phyloP scores from a whole-genome alignment of 2,888 invertebrate species.

The Myopa testacea region DNA sequence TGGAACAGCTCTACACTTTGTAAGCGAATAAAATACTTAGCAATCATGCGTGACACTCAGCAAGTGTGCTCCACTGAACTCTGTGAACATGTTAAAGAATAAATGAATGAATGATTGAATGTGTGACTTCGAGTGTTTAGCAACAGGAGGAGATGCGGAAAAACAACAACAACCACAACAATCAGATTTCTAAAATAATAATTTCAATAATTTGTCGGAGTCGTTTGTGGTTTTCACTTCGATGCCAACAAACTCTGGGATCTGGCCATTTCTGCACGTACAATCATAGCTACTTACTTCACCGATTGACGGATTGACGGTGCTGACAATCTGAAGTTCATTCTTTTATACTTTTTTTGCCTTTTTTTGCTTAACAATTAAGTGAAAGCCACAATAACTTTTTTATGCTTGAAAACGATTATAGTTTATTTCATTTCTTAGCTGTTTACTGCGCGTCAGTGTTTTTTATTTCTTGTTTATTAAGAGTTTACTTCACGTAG shows the following conservation, averaged over 20 bases:
- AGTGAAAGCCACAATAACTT: slow-evolving; percentile 25
- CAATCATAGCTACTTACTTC: background rate
- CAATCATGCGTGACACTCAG: too few species aligned
- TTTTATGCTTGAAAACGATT: slow-evolving; percentile 15
- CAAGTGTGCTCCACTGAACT: too few species aligned
- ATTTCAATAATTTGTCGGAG: slow-evolving; percentile 6
- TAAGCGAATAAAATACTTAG: too few species aligned
- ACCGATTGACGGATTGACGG: background rate
- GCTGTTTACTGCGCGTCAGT: background rate
- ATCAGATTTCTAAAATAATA: slow-evolving; percentile 10
- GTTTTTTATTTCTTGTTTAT: slow-evolving; percentile 16
- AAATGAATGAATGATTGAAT: too few species aligned
- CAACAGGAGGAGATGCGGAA: background rate
- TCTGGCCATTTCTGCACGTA: slow-evolving; percentile 23
- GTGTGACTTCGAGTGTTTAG: background rate
- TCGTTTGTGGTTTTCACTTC: slow-evolving; percentile 1
- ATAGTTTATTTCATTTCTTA: slow-evolving; percentile 5
- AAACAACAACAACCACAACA: background rate
- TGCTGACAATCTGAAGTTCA: slow-evolving; percentile 14
- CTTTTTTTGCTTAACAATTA: slow-evolving; percentile 22
- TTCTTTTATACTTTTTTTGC: background rate
- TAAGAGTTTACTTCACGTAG: slow-evolving; percentile 12
- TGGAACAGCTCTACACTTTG: too few species aligned
- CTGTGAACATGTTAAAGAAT: too few species aligned
- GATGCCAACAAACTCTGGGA: slow-evolving; percentile 5